Percentiles rank a stretch among this genome's conserved stretches.
Evolutionary conservation across 2,797 vertebrate genomes (phyloP).

Genomic region (Peromyscus nudipes): DNA sequence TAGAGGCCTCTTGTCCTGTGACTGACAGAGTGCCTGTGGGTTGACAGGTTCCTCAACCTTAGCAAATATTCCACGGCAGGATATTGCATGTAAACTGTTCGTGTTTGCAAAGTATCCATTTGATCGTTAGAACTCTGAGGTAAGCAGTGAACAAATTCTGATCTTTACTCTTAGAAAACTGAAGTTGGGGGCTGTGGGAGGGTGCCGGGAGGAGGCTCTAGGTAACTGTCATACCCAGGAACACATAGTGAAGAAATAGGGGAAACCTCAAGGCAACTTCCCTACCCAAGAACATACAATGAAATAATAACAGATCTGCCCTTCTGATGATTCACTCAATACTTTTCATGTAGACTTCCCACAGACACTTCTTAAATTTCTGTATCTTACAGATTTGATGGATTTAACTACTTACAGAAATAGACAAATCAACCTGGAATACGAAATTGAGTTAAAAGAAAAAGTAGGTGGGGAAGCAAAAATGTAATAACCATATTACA

Average conservation of each 20-base stretch:
- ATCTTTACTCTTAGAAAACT: neutral
- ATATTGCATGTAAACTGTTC: neutral
- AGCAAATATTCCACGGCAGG: neutral
- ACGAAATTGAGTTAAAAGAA: neutral
- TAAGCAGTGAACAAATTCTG: neutral
- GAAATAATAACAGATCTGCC: neutral
- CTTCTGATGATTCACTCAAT: neutral
- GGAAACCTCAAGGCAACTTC: neutral
- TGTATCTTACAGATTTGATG: neutral
- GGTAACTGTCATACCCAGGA: neutral
- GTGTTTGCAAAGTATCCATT: conserved; percentile 4
- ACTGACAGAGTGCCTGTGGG: neutral
- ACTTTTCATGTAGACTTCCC: neutral
- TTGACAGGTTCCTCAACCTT: neutral
- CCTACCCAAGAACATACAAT: neutral
- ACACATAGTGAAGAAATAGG: neutral
- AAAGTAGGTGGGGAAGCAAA: neutral
- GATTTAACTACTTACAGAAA: conserved; percentile 38
- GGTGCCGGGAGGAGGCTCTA: neutral
- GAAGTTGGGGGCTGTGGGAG: neutral
- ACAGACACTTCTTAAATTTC: neutral
- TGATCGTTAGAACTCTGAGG: conserved; percentile 11
- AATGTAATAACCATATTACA: neutral
- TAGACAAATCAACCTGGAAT: neutral
- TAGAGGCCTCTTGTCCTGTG: conserved; percentile 6